phyloP scores from a whole-genome alignment of 2,113 vertebrate genomes.

The Empidonax alnorum region DNA sequence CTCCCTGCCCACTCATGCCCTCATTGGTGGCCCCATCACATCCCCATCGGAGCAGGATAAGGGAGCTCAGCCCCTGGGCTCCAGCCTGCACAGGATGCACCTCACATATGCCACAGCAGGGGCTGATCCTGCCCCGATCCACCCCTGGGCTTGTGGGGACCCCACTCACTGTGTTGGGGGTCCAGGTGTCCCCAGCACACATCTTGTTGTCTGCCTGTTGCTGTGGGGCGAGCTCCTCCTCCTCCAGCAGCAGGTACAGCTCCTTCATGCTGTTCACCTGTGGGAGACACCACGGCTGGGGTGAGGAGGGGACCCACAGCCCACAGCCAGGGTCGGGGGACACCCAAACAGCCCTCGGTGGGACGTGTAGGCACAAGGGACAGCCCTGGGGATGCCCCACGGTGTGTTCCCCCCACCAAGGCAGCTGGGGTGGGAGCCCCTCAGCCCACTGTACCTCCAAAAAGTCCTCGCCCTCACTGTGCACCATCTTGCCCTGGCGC shows the following conservation, averaged over 20 bases:
- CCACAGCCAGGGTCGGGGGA: not conserved
- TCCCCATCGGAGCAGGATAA: not conserved
- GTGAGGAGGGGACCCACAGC: not conserved
- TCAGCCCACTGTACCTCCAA: slow-evolving; percentile 82
- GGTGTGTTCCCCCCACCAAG: accelerated
- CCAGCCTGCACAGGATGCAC: not conserved
- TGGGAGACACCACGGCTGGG: not conserved
- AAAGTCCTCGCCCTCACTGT: slow-evolving; percentile 86
- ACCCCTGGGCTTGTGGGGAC: not conserved
- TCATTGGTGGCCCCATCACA: accelerated
- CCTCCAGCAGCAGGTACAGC: slow-evolving; percentile 89
- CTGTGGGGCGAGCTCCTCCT: slow-evolving; percentile 86
- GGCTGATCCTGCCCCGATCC: not conserved
- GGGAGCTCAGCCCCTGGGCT: not conserved
- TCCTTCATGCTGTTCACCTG: slow-evolving; percentile 97
- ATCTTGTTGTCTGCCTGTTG: slow-evolving; percentile 86
- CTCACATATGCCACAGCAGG: accelerated
- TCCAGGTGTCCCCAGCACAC: slow-evolving; percentile 77
- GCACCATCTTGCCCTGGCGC: slow-evolving; percentile 89
- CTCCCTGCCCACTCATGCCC: accelerated
- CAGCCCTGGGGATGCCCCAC: not conserved
- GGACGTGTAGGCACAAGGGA: not conserved
- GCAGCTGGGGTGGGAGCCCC: not conserved
- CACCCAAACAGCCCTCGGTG: not conserved
- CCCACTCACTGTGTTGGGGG: slow-evolving; percentile 78